A percentile compares a stretch with the other conserved stretches of the same genome.
Evolutionary conservation across 53 echinoderm and acorn worm genomes (phyloP).

Genomic region (Astropecten irregularis): DNA sequence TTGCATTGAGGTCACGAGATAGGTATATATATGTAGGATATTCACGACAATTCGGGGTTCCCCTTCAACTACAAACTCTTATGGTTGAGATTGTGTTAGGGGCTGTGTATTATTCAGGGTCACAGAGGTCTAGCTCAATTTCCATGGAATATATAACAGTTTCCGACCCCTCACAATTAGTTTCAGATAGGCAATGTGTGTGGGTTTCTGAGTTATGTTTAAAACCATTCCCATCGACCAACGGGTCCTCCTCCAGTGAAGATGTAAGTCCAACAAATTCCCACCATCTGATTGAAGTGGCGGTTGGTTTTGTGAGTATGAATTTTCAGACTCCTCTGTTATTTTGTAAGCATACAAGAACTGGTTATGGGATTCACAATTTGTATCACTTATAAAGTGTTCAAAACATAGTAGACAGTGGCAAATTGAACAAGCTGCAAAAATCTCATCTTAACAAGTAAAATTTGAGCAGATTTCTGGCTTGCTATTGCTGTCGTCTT

Average conservation of each 20-base stretch:
- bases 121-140: neutral
- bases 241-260: neutral
- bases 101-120: neutral
- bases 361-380: slow-evolving; percentile 23
- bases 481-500: slow-evolving; percentile 8
- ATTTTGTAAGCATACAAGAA: slow-evolving; percentile 7
- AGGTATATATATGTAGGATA: slow-evolving; percentile 44
- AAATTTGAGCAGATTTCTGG: slow-evolving; percentile 27
- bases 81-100: slow-evolving; percentile 11
- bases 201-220: neutral
- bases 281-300: slow-evolving; percentile 2
- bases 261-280: neutral
- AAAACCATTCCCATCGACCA: neutral
- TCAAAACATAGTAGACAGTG: slow-evolving; percentile 17
- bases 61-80: slow-evolving; percentile 24
- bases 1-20: slow-evolving; percentile 48
- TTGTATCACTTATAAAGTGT: neutral
- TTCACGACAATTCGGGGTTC: slow-evolving; percentile 42
- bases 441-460: slow-evolving; percentile 30
- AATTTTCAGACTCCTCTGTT: slow-evolving; percentile 1
- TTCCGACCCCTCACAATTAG: neutral
- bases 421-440: slow-evolving; percentile 22
- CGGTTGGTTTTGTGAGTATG: neutral
- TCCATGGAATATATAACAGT: neutral
- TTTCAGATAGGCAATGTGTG: neutral